Conservation (phyloP, 1,140 invertebrate species). For the Drosophila bipectinata region DNA sequence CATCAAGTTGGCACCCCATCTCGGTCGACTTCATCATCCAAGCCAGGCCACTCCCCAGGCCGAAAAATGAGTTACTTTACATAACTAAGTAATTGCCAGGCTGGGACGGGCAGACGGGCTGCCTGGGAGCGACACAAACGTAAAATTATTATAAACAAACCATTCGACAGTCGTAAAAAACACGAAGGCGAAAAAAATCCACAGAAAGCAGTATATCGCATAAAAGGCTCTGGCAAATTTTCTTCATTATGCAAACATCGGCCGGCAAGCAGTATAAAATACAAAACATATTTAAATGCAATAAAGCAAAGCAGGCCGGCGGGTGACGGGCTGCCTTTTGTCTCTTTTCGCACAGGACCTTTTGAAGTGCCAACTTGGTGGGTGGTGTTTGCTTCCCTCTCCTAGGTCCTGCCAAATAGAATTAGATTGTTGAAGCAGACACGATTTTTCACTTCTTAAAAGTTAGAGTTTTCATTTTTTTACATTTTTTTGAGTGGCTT, state of each 20-base stretch:
- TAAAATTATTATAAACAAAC: slow-evolving; percentile 65
- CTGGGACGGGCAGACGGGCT: slow-evolving; percentile 34
- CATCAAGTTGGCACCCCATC: slow-evolving; percentile 51
- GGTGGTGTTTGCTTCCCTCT: neutral
- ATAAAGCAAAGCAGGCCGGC: slow-evolving; percentile 34
- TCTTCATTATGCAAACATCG: slow-evolving; percentile 61
- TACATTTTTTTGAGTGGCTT: too few species aligned
- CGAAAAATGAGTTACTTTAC: slow-evolving; percentile 63
- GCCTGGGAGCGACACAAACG: slow-evolving; percentile 52
- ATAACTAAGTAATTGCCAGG: slow-evolving; percentile 61
- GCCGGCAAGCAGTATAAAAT: slow-evolving; percentile 39
- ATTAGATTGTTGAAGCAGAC: neutral
- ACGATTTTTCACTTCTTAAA: neutral
- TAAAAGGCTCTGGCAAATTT: slow-evolving; percentile 51
- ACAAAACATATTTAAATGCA: slow-evolving; percentile 62
- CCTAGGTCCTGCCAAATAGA: neutral
- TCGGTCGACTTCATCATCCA: slow-evolving; percentile 20
- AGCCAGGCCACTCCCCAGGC: slow-evolving; percentile 31
- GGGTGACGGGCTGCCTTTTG: neutral
- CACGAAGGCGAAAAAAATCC: neutral
- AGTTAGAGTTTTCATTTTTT: too few species aligned
- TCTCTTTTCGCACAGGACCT: neutral
- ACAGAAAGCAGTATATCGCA: slow-evolving; percentile 29
- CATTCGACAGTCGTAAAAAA: slow-evolving; percentile 56
- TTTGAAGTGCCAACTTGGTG: slow-evolving; percentile 13